Conservation (phyloP, 2,797 vertebrate species). For the Hoplostethus mediterraneus region DNA sequence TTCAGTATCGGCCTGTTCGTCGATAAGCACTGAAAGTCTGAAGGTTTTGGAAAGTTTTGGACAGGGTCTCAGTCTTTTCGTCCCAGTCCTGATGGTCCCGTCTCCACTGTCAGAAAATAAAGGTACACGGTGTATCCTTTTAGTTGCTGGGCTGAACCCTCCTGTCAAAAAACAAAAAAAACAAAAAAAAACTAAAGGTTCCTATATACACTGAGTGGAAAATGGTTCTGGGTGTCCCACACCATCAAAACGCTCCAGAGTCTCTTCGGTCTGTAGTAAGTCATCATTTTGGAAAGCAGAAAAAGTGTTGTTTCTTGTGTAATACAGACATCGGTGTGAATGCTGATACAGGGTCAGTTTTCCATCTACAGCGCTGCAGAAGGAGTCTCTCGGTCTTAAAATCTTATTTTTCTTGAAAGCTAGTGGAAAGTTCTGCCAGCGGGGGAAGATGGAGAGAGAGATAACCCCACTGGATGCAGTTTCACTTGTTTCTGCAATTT, state of each 20-base stretch:
- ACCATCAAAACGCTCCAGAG: constrained; percentile 6
- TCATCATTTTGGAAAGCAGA: no score
- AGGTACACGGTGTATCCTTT: constrained; percentile 57
- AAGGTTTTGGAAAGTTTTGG: constrained; percentile 17
- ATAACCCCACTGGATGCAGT: neutral
- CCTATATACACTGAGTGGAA: constrained; percentile 18
- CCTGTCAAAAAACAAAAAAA: no score
- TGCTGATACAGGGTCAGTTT: no score
- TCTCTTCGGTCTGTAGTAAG: neutral
- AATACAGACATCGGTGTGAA: constrained; percentile 24
- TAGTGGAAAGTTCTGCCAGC: neutral
- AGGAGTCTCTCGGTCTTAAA: neutral
- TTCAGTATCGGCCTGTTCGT: constrained; percentile 14
- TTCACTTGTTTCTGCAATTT: neutral
- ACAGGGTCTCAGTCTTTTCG: constrained; percentile 61
- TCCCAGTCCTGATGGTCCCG: constrained; percentile 46
- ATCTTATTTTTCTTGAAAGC: neutral
- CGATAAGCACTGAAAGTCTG: constrained; percentile 20
- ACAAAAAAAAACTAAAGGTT: neutral
- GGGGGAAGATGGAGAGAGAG: neutral
- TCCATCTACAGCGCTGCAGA: neutral
- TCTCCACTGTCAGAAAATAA: constrained; percentile 57
- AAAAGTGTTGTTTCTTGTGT: neutral
- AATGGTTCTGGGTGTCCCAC: constrained; percentile 2
- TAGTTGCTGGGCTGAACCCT: neutral